Evolutionary conservation across 2,113 vertebrate genomes (phyloP).

Genomic region (Coturnix japonica): DNA sequence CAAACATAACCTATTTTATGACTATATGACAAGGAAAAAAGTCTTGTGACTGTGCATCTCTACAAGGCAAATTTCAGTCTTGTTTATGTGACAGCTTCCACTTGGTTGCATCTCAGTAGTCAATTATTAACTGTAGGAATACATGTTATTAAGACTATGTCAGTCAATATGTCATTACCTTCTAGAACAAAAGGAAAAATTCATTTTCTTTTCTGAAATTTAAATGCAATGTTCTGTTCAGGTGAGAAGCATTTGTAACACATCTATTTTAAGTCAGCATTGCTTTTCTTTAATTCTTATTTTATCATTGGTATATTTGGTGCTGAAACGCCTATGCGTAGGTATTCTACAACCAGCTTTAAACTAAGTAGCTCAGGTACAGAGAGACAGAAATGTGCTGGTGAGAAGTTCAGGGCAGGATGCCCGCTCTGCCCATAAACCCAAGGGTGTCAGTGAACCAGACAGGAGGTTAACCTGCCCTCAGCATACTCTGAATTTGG

Average conservation of each 20-base stretch:
- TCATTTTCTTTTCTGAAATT: not conserved
- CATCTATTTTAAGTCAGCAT: not conserved
- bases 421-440: not conserved
- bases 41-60: not conserved
- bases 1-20: not conserved
- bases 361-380: not conserved
- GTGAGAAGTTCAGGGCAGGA: not conserved
- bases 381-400: not conserved
- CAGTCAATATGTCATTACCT: not conserved
- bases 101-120: not conserved
- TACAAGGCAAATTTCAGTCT: not conserved
- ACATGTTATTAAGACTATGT: not conserved
- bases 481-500: not conserved
- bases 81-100: not conserved
- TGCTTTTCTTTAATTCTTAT: not conserved
- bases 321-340: not conserved
- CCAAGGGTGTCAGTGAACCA: not conserved
- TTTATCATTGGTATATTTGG: not conserved
- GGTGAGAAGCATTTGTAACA: not conserved
- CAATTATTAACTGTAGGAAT: not conserved
- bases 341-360: not conserved
- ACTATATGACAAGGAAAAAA: not conserved
- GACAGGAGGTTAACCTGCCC: not conserved
- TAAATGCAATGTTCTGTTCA: not conserved
- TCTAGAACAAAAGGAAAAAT: conserved; percentile 15